Base-by-base conservation (phyloP, 1,140 invertebrate species). In the Macrostomum lignano region DNA sequence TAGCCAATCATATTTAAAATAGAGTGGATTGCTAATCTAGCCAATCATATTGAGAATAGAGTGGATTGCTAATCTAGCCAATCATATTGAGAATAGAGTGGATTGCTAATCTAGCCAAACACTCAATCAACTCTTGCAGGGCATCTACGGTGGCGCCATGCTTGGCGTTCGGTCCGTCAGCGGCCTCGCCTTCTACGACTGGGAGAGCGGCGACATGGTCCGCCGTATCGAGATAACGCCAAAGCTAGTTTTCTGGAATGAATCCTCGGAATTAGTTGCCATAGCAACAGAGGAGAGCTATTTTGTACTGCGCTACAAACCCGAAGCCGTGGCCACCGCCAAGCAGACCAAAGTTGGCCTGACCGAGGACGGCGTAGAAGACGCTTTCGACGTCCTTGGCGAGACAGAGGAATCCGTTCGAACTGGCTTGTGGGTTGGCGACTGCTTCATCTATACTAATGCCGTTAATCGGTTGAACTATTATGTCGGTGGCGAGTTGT, bases 401-500 rank as follows among this genome's bases (percentile, higher is more conserved):
- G 81, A 88, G 55, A 71, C 86, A 33, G 72, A 70, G 38, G 91
- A 98, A 58, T 64, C 66, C 7, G 84, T 98, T 0, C 81, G 78
- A 49, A 96, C 88, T 2, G 91, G 82, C 7, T 52, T 91, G 7
- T 98, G 91, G 91, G 74, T 96, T 22, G 88, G 88, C 3, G 86
- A 96, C 55, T 96, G 88, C 52, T 98, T 99, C 52, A 93, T 99
- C 38, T 99, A 96, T 58, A 96, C 88, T 0, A 98, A 94, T 55
- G 71, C 73, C 33, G 71, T 91, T 1, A 94, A 96, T 58, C 66
- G 88, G 35, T 71, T 99, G 10, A 94, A 94, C 55, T 98, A 98
- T 49, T 96, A 86, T 53, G 86, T 98, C 14, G 91, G 91, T 17
- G 88, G 88, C 17, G 86, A 98, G 62, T 75, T 96, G 26, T 86